Conservation (phyloP, 2,888 invertebrate genomes). For the Aphrophora alni region DNA sequence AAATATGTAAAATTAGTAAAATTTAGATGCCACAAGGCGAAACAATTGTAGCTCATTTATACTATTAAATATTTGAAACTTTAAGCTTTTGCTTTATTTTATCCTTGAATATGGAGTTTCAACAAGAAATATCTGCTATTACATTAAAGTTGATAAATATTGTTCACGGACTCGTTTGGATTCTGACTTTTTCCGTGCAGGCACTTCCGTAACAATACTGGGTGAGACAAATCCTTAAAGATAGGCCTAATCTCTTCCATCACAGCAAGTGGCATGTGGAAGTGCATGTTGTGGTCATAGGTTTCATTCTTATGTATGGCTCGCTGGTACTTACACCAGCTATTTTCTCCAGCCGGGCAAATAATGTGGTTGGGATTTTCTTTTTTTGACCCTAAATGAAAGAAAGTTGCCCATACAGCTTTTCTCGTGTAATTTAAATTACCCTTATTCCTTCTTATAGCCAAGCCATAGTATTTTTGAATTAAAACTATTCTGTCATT, state of each 20-base stretch:
- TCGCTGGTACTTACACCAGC: constrained; percentile 22
- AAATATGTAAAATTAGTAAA: too few relatives aligned
- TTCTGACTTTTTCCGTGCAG: constrained; percentile 14
- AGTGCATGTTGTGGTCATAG: neutral
- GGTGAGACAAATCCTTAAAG: constrained; percentile 12
- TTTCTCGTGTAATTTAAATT: constrained; percentile 36
- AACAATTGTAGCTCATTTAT: too few relatives aligned
- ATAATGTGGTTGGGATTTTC: neutral
- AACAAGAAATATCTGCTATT: too few relatives aligned
- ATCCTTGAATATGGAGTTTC: too few relatives aligned
- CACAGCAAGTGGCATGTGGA: neutral
- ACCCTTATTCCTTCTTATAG: constrained; percentile 8
- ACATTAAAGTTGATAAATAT: too few relatives aligned
- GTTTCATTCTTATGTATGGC: neutral
- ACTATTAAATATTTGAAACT: too few relatives aligned
- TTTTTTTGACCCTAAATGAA: constrained; percentile 4
- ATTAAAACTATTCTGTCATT: constrained; percentile 47
- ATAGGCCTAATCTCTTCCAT: neutral
- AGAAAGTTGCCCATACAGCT: constrained; percentile 14
- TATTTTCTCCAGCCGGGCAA: neutral
- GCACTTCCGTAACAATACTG: neutral
- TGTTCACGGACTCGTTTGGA: neutral
- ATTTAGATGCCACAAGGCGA: too few relatives aligned
- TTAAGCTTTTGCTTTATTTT: too few relatives aligned
- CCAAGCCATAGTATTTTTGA: constrained; percentile 26